A percentile compares a stretch with the other conserved stretches of the same genome.
These are phyloP conservation scores for Paraescarpia echinospica DNA, from an alignment of 1,140 invertebrate genomes.

Conservation along the genomic window DNA sequence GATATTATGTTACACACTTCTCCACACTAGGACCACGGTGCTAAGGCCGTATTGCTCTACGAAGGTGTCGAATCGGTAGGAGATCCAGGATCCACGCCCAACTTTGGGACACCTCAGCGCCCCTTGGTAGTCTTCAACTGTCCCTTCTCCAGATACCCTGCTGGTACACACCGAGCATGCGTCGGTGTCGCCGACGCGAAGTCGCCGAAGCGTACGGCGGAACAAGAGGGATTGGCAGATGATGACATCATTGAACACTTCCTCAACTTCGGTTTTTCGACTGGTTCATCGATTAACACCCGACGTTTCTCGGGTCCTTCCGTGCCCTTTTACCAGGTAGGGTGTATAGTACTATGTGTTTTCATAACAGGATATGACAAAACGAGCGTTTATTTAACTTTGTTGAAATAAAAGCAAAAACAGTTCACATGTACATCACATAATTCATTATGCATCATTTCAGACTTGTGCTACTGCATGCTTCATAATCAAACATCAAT, in stretches of 20 bases:
- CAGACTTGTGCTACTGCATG: too few relatives aligned
- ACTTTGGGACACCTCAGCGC: not conserved
- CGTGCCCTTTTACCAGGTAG: conserved; percentile 1
- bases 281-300: conserved; percentile 20
- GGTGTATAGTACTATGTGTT: not conserved
- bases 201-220: not conserved
- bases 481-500: too few relatives aligned
- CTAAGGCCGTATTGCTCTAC: conserved; percentile 11
- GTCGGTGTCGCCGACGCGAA: conserved; percentile 1
- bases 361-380: not conserved
- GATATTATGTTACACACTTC: too few relatives aligned
- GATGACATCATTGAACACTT: conserved; percentile 7
- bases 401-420: too few relatives aligned
- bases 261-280: conserved; percentile 23
- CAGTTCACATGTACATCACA: too few relatives aligned
- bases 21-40: not conserved
- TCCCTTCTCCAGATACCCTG: conserved; percentile 12
- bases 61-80: not conserved
- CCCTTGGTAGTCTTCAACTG: conserved; percentile 15
- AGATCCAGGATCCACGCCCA: conserved; percentile 5
- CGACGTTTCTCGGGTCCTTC: conserved; percentile 8
- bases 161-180: not conserved
- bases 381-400: too few relatives aligned
- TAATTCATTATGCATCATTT: too few relatives aligned
- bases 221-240: conserved; percentile 8